Conservation (phyloP, 2,113 vertebrate species). For the Lamprologus sp. region DNA sequence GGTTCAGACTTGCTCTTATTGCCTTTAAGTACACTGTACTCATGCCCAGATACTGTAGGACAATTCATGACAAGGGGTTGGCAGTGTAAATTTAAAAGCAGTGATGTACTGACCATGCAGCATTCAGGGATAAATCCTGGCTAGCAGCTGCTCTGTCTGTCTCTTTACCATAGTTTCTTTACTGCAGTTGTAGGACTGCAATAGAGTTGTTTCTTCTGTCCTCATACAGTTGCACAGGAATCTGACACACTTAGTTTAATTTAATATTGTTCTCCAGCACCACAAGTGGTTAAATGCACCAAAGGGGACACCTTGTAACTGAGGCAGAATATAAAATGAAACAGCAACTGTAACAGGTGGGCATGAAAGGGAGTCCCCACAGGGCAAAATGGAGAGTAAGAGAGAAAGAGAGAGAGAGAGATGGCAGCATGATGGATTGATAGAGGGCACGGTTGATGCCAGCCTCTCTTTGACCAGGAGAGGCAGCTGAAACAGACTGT, state of each 20-base stretch:
- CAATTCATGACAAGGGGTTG: background rate
- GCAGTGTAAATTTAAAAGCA: background rate
- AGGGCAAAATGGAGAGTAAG: background rate
- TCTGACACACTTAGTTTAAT: background rate
- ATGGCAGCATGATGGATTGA: conserved; percentile 49
- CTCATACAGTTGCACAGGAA: background rate
- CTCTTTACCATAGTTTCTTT: background rate
- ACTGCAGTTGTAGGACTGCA: background rate
- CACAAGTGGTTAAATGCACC: background rate
- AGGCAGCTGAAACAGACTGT: conserved; percentile 63
- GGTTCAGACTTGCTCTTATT: background rate
- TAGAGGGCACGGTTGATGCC: conserved; percentile 39
- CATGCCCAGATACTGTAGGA: background rate
- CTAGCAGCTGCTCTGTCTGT: background rate
- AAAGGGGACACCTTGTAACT: background rate
- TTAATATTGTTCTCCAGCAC: background rate
- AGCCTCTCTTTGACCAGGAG: conserved; percentile 44
- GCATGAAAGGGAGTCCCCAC: conserved; percentile 2
- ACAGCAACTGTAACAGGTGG: conserved; percentile 48
- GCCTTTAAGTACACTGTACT: background rate
- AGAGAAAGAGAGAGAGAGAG: background rate
- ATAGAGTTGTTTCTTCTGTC: background rate
- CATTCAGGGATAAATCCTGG: background rate
- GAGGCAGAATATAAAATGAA: background rate
- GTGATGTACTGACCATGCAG: background rate